Base-by-base conservation (phyloP, 1,140 invertebrate genomes). In the Drosophila varians region DNA sequence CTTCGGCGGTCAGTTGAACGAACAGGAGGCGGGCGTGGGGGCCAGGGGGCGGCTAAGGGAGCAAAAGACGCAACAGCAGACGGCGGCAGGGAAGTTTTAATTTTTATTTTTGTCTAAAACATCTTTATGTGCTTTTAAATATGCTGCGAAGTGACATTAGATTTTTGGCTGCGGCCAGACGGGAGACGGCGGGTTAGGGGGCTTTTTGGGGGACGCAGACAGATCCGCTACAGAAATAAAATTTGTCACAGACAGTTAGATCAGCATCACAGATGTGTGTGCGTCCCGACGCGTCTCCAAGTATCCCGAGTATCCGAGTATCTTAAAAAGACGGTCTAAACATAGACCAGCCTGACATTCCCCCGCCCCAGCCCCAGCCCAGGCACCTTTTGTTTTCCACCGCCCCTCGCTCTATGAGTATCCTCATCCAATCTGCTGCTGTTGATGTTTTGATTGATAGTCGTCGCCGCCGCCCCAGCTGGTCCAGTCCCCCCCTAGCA, bases 111-210 rank as follows among this genome's bases (percentile, higher is more conserved):
- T 74, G 82, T 87, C 84, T 87, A 82, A 68, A 87, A 86, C 82
- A 86, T 86, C 82, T 86, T 86, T 86, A 86, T 86, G 82, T 86
- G 82, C 82, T 86, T 86, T 86, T 86, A 86, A 87, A 86, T 86
- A 86, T 86, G 82, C 80, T 86, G 82, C 82, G 77, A 86, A 87
- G 73, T 84, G 80, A 84, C 80, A 84, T 84, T 84, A 86, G 80
- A 78, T 84, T 86, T 80, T 73, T 64, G 3, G 4, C 25, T 40
- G 21, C 1, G 56, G 26, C 46, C 31, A 19, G 42, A 23, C 28
- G 28, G 28, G 28, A 11, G 11, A 31, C 9, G 28, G 28, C 3
- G 4, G 28, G 9, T 9, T 2, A 16, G 16, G 18, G 52, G 36
- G 18, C n/a, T 14, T n/a, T 31, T 31, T 31, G 65, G 70, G 77